Percentiles rank a stretch among this genome's conserved stretches.
Conservation (phyloP, 2,797 vertebrate species). For the Urosaurus nigricauda region DNA sequence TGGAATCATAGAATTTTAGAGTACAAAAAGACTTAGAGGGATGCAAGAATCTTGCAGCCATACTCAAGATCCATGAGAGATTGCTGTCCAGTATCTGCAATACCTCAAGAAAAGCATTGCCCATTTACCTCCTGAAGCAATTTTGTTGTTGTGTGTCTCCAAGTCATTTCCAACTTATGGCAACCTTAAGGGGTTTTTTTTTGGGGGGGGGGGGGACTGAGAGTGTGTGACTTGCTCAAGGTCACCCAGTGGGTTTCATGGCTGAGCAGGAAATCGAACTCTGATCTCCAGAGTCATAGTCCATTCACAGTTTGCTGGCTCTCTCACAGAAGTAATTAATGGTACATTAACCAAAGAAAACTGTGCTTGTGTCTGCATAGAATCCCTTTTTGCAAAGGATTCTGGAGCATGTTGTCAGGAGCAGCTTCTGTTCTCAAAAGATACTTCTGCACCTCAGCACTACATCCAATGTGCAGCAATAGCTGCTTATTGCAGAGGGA, state of each 20-base stretch:
- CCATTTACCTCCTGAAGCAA: not conserved
- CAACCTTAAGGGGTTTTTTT: no score
- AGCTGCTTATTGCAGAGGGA: not conserved
- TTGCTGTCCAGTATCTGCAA: not conserved
- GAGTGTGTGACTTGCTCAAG: no score
- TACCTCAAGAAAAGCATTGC: not conserved
- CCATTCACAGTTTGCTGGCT: no score
- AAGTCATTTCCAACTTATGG: no score
- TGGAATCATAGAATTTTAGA: not conserved
- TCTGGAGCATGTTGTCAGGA: not conserved
- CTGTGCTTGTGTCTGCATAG: not conserved
- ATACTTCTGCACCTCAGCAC: not conserved
- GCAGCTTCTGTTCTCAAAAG: not conserved
- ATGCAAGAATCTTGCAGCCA: not conserved
- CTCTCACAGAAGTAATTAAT: not conserved
- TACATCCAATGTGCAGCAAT: not conserved
- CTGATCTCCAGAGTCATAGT: no score
- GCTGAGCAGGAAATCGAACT: no score
- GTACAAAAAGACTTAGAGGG: not conserved
- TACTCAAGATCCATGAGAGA: not conserved
- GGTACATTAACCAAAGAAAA: not conserved
- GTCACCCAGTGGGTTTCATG: no score
- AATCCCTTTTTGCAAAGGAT: conserved; percentile 1
- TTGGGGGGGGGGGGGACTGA: no score
- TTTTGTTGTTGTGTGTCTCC: no score